These are phyloP conservation scores for Symphodus melops DNA, from an alignment of 2,113 vertebrate species.

Conservation along the genomic window DNA sequence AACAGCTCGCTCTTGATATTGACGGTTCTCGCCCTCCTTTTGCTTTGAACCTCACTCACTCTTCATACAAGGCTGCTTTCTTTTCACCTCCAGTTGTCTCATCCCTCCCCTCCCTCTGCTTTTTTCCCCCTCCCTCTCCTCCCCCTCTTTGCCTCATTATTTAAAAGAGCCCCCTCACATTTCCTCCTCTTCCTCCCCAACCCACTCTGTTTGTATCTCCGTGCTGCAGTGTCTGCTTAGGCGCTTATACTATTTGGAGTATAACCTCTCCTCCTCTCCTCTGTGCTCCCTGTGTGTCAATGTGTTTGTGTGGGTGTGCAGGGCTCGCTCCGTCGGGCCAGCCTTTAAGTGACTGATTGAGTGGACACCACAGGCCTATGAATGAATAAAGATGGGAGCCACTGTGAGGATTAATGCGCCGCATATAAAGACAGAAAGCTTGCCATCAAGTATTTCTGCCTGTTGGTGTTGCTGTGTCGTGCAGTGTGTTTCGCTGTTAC, in stretches of 20 bases:
- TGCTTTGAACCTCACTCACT: conserved; percentile 68
- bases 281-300: not conserved
- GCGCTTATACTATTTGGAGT: conserved; percentile 1
- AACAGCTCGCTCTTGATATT: conserved; percentile 56
- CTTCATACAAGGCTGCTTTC: conserved; percentile 64
- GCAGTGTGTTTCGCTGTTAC: conserved; percentile 10
- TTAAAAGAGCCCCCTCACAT: conserved; percentile 64
- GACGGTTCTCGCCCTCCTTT: conserved; percentile 63
- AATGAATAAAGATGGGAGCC: conserved; percentile 77
- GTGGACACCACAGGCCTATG: conserved; percentile 73
- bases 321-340: conserved; percentile 57
- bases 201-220: conserved; percentile 61
- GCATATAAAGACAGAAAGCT: conserved; percentile 64
- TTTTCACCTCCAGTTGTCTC: conserved; percentile 71
- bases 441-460: conserved; percentile 40
- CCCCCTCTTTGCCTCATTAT: conserved; percentile 52
- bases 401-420: conserved; percentile 70
- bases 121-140: not conserved
- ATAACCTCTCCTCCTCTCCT: not conserved
- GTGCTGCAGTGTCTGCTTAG: conserved; percentile 76
- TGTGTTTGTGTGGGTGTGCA: conserved; percentile 39
- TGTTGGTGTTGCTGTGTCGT: conserved; percentile 14
- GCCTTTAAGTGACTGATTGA: conserved; percentile 75
- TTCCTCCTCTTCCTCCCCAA: conserved; percentile 59
- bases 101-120: not conserved